These are phyloP conservation scores for Archips xylosteana DNA, from an alignment of 2,888 invertebrate genomes.

Conservation along the genomic window DNA sequence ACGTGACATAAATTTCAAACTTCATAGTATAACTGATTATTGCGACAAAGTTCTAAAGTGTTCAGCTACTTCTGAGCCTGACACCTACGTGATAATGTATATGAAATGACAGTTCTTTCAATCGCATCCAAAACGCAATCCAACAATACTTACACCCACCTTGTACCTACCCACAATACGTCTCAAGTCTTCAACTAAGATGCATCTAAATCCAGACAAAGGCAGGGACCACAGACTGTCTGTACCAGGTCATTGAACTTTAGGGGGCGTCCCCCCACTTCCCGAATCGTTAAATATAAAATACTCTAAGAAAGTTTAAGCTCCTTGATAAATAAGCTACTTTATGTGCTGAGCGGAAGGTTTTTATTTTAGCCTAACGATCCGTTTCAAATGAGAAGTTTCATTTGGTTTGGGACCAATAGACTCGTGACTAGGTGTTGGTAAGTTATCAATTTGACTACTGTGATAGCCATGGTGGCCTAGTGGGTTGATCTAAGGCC, in stretches of 20 bases:
- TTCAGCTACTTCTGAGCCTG: too few relatives aligned
- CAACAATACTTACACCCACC: too few relatives aligned
- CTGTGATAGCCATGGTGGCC: too few relatives aligned
- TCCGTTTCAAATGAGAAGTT: background rate
- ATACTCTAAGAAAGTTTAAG: conserved; percentile 46
- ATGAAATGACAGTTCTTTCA: too few relatives aligned
- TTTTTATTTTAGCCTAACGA: conserved; percentile 11
- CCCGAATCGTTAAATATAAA: conserved; percentile 53
- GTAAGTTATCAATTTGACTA: too few relatives aligned
- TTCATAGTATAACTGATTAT: too few relatives aligned
- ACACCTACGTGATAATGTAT: too few relatives aligned
- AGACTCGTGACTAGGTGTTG: too few relatives aligned
- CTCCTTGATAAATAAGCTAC: conserved; percentile 39
- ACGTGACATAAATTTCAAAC: too few relatives aligned
- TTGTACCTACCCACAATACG: conserved; percentile 21
- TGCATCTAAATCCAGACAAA: conserved; percentile 51
- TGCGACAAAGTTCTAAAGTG: too few relatives aligned
- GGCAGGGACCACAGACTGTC: conserved; percentile 48
- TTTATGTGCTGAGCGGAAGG: conserved; percentile 20
- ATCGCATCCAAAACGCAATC: too few relatives aligned
- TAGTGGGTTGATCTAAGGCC: too few relatives aligned
- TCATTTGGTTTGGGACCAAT: background rate
- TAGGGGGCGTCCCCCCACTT: conserved; percentile 43
- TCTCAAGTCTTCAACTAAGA: conserved; percentile 50
- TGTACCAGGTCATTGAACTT: conserved; percentile 55